A percentile compares a stretch with the other conserved stretches of the same genome.
These are phyloP conservation scores for Drosophila mimetica DNA, from an alignment of 2,888 invertebrate genomes.

Conservation along the genomic window DNA sequence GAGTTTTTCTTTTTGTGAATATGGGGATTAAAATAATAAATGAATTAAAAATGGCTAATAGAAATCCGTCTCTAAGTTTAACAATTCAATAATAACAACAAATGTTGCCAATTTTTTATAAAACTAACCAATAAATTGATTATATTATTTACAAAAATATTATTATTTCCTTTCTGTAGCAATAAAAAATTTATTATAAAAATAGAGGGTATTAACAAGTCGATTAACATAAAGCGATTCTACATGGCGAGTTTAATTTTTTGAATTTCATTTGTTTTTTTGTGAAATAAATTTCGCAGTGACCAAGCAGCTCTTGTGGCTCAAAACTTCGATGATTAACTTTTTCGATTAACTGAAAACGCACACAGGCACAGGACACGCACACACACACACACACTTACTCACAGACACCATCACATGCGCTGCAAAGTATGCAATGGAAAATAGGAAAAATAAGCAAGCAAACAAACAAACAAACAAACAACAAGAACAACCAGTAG, in stretches of 20 bases:
- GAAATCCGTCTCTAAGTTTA: no score
- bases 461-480: constrained; percentile 48
- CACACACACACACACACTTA: constrained; percentile 19
- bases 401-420: constrained; percentile 9
- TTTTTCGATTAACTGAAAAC: constrained; percentile 78
- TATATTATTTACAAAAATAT: no score
- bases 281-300: constrained; percentile 37
- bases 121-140: no score
- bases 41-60: neutral
- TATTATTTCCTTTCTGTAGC: no score
- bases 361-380: constrained; percentile 12
- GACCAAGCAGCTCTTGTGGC: constrained; percentile 55
- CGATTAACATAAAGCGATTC: neutral
- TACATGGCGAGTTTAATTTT: neutral
- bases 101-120: no score
- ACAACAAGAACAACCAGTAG: constrained; percentile 34
- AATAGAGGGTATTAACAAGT: neutral
- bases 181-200: no score
- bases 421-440: constrained; percentile 54
- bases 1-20: neutral
- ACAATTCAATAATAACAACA: no score
- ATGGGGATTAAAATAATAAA: neutral
- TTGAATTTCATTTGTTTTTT: constrained; percentile 9
- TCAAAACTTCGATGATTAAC: constrained; percentile 79
- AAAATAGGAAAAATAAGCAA: constrained; percentile 43